Evolutionary conservation across 2,888 invertebrate genomes (phyloP), one percentile per base, ranked within the genome.

Genomic region (Automeris io): DNA sequence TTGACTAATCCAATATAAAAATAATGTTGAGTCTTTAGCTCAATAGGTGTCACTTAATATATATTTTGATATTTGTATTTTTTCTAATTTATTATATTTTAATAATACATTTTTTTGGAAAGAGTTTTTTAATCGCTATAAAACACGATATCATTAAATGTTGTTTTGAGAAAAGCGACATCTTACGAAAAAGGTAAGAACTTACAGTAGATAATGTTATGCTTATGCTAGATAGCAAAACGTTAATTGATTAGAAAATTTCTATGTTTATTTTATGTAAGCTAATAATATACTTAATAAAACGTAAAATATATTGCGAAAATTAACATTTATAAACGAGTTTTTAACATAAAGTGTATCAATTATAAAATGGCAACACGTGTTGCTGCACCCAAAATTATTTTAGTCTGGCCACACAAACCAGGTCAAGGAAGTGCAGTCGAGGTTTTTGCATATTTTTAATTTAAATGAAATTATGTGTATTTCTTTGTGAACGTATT

Each of bases 371-470:
- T 19, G 6, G 19, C 19, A 19, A 19, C 3, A 26, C 19, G 19
- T 6, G 19, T 5, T 8, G 25, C 12, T 6, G 40, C 44, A 50
- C 46, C 19, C 46, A 13, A 25, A 40, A 18, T 43, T 39, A 60
- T 68, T 73, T 51, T 49, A 49, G 35, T 47, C 57, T 74, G 52
- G 67, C 60, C 63, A 76, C 70, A 47, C 55, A 54, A 54, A 49
- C 51, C 64, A 70, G 77, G 72, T 77, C 77, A 78, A 80, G 78
- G 73, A 83, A 81, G 78, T 82, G 78, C 77, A 74, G 68, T 39
- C 52, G 57, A 65, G 60, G 61, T 56, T 61, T 53, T 70, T 57
- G 57, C 66, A 69, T 58, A 71, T 70, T 72, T 68, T 76, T 68
- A 70, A 67, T 60, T 67, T 44, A 60, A 63, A 70, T 68, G 70